These are phyloP conservation scores for Ophiodon elongatus DNA, from an alignment of 2,113 vertebrate genomes.

Conservation along the genomic window DNA sequence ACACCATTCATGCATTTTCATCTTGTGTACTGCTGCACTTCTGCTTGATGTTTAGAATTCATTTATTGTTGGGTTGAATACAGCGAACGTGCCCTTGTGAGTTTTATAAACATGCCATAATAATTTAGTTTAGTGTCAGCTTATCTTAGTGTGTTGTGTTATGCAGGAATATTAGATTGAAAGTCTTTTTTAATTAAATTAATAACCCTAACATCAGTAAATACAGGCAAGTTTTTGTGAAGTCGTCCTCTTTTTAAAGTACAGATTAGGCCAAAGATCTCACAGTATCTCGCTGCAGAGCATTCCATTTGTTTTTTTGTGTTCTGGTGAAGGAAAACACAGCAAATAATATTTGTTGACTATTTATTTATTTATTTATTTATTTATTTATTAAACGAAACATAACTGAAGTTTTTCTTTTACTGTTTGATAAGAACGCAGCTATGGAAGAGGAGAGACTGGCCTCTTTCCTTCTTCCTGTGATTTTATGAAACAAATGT, in stretches of 20 bases:
- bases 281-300: not conserved
- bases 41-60: constrained; percentile 1
- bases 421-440: not conserved
- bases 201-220: no score
- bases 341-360: no score
- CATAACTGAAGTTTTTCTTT: not conserved
- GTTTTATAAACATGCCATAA: not conserved
- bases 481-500: constrained; percentile 10
- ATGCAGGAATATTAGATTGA: no score
- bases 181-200: no score
- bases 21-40: constrained; percentile 18
- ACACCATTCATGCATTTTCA: constrained; percentile 12
- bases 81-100: not conserved
- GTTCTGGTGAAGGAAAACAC: not conserved
- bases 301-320: not conserved
- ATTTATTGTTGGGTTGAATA: not conserved
- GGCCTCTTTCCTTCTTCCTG: not conserved
- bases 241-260: not conserved
- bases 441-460: not conserved
- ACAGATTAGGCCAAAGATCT: not conserved
- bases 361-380: not conserved
- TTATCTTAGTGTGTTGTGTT: not conserved
- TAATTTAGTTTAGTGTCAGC: not conserved
- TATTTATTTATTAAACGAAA: not conserved
- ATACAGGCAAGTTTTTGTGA: constrained; percentile 27